Base-by-base conservation (phyloP, 1,140 invertebrate genomes). In the Polyergus mexicanus region DNA sequence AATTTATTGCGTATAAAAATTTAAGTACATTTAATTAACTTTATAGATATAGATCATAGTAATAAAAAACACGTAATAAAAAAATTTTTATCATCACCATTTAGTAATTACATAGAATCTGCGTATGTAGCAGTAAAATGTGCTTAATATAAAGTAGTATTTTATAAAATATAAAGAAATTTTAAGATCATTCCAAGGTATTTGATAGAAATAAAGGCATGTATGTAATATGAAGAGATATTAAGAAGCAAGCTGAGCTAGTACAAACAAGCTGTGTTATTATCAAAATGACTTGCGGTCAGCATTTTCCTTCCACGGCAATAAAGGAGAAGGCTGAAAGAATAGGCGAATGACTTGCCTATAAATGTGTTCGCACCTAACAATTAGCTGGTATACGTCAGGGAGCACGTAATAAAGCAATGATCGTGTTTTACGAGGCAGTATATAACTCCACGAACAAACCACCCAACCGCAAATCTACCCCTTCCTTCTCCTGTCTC, bases 381-480 rank as follows among this genome's bases (percentile, higher is more conserved):
- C 92, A 93, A 95, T 94, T 94, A 94, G 92, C 90, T 88, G 86
- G 89, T 90, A 92, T 90, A 90, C 92, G 91, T 92, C 92, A 90
- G 90, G 89, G 86, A 90, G 91, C 88, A 86, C 89, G 91, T 92
- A 92, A 94, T 94, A 94, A 94, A 94, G 93, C 92, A 94, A 94
- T 94, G 94, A 94, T 94, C 93, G 89, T 91, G 88, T 90, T 95
- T 94, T 94, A 95, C 92, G 94, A 95, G 92, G 91, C 77, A 90
- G 89, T 93, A 93, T 93, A 94, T 90, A 91, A 91, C 89, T 91
- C 87, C 78, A 86, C 87, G 85, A 85, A 87, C 81, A 80, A 89
- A 90, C 86, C 87, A 69, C 66, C 77, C 88, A 76, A 91, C 90
- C 91, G 69, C 85, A 86, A 72, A 86, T 51, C 62, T 65, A 86